These are phyloP conservation scores for Pycnonotus jocosus DNA, from an alignment of 2,113 vertebrate species.

Conservation along the genomic window DNA sequence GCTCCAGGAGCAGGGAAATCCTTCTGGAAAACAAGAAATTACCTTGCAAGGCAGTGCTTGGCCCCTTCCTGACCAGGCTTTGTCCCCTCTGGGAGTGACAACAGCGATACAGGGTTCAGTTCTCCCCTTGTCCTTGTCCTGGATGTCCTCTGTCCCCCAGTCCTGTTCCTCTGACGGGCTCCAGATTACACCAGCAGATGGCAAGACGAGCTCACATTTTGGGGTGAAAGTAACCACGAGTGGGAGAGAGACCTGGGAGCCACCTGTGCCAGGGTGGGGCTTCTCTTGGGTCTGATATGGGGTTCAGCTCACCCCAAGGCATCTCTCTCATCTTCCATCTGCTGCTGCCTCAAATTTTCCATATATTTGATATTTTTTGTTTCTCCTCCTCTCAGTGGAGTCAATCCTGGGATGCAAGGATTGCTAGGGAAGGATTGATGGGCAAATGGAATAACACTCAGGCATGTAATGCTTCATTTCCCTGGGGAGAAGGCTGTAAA, in stretches of 20 bases:
- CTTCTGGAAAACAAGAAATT: neutral
- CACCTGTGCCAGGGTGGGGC: rapidly evolving
- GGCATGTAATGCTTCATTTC: neutral
- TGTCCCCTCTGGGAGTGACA: rapidly evolving
- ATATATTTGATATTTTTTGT: neutral
- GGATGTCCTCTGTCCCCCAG: neutral
- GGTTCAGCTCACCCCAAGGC: neutral
- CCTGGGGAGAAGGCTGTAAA: neutral
- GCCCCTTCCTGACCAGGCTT: neutral
- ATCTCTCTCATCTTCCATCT: neutral
- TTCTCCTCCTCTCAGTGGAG: neutral
- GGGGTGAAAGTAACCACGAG: neutral
- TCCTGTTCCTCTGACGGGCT: neutral
- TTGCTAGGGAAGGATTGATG: neutral
- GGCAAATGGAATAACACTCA: neutral
- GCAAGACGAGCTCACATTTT: neutral
- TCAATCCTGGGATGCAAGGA: neutral
- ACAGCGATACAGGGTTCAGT: neutral
- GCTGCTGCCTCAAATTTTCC: neutral
- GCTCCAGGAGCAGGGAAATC: neutral
- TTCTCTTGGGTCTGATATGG: neutral
- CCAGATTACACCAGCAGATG: conserved; percentile 5
- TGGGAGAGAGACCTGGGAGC: neutral
- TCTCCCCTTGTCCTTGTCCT: neutral
- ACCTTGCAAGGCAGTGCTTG: neutral